A percentile compares a stretch with the other conserved stretches of the same genome.
phyloP scores from a whole-genome alignment of 2,113 vertebrate species.

The Mastomys natalensis region DNA sequence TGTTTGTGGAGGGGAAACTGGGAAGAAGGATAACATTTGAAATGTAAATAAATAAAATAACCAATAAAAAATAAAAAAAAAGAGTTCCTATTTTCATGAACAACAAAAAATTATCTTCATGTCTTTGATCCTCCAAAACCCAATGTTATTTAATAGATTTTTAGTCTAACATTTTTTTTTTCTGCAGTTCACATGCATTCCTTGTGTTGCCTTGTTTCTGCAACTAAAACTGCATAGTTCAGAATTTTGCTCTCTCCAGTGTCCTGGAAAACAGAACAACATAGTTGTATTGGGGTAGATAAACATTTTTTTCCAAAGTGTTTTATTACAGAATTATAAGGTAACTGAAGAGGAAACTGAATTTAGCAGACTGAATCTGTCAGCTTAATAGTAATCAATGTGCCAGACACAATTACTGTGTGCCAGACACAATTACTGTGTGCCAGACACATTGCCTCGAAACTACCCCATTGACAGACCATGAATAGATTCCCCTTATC shows the following conservation, averaged over 20 bases:
- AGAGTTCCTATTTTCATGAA: neutral
- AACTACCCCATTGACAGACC: neutral
- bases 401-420: slow-evolving; percentile 41
- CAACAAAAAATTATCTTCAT: neutral
- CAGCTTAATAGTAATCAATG: slow-evolving; percentile 40
- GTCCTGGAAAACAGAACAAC: neutral
- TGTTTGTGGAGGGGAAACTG: too few species aligned
- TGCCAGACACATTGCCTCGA: slow-evolving; percentile 34
- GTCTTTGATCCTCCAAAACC: neutral
- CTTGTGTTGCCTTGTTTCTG: neutral
- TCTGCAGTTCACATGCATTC: neutral
- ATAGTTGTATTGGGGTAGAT: neutral
- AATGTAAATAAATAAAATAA: too few species aligned
- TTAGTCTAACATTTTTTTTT: neutral
- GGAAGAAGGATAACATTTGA: too few species aligned
- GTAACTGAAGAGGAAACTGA: slow-evolving; percentile 2
- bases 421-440: slow-evolving; percentile 34
- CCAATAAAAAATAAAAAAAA: too few species aligned
- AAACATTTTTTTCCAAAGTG: neutral
- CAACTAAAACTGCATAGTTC: neutral
- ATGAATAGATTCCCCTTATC: neutral
- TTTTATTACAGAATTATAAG: slow-evolving; percentile 61
- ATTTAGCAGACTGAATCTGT: slow-evolving; percentile 47
- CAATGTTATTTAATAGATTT: slow-evolving; percentile 44
- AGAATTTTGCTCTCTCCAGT: slow-evolving; percentile 1